These are phyloP conservation scores for Argyra leucocephala DNA, from an alignment of 2,888 invertebrate genomes.

Conservation along the genomic window DNA sequence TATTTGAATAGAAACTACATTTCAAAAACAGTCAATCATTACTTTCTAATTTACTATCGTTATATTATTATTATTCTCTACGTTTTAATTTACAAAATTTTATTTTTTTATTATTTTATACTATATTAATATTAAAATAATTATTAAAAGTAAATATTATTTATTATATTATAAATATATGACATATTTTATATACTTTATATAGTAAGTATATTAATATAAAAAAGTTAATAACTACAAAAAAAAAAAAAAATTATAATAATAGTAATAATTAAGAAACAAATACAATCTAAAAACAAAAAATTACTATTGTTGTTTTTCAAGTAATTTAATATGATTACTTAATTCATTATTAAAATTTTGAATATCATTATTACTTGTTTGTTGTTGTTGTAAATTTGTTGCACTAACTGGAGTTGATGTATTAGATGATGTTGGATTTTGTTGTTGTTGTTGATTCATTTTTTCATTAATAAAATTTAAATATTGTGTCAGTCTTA, in stretches of 20 bases:
- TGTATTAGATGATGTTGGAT: not conserved
- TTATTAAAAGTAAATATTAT: too few relatives aligned
- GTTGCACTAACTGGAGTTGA: not conserved
- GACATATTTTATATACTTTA: too few relatives aligned
- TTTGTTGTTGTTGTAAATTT: not conserved
- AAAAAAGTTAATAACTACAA: not conserved
- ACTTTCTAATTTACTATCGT: too few relatives aligned
- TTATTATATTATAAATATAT: too few relatives aligned
- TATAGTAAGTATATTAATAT: not conserved
- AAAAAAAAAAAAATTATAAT: not conserved
- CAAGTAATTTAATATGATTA: conserved; percentile 8
- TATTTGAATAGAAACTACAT: too few relatives aligned
- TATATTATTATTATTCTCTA: too few relatives aligned
- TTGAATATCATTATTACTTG: conserved; percentile 2
- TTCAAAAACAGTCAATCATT: too few relatives aligned
- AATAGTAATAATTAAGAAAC: not conserved
- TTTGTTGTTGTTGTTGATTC: conserved; percentile 30
- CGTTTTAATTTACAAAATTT: too few relatives aligned
- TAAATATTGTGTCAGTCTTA: conserved; percentile 45
- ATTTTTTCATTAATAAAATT: conserved; percentile 44
- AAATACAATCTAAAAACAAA: not conserved
- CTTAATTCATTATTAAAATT: conserved; percentile 10
- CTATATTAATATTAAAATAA: too few relatives aligned
- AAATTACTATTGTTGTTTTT: conserved; percentile 4
- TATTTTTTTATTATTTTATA: too few relatives aligned